Evolutionary conservation across 2,888 invertebrate species (phyloP).

Genomic region (Drosophila fulvimacula): DNA sequence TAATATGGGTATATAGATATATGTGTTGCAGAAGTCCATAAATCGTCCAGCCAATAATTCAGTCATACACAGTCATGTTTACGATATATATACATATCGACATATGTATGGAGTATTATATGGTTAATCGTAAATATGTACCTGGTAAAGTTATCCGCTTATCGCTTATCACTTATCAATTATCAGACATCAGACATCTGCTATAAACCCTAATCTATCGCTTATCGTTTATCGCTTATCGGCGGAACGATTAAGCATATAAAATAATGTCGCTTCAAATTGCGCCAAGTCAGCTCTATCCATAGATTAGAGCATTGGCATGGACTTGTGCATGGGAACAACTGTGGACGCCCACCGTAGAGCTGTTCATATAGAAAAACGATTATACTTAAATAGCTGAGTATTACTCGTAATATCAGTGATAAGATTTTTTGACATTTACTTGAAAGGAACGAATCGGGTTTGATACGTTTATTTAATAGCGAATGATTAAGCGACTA

Average conservation of each 20-base stretch:
- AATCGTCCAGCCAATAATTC: constrained; percentile 28
- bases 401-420: background rate
- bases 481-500: background rate
- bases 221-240: constrained; percentile 40
- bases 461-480: background rate
- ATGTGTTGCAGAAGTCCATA: constrained; percentile 9
- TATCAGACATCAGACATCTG: constrained; percentile 37
- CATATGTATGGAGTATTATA: constrained; percentile 18
- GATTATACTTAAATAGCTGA: background rate
- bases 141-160: constrained; percentile 38
- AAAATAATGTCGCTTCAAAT: constrained; percentile 45
- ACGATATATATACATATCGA: constrained; percentile 2
- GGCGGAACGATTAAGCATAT: constrained; percentile 58
- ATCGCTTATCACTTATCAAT: constrained; percentile 18
- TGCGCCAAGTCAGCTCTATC: constrained; percentile 8
- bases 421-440: background rate
- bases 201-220: constrained; percentile 5
- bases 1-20: background rate
- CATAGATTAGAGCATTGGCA: constrained; percentile 21
- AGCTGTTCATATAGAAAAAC: background rate
- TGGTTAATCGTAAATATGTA: constrained; percentile 39
- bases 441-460: background rate
- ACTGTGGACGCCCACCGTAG: background rate
- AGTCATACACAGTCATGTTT: constrained; percentile 15
- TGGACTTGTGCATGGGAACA: constrained; percentile 3